phyloP scores from a whole-genome alignment of 2,797 vertebrate species.

The Pangasius krempfi region DNA sequence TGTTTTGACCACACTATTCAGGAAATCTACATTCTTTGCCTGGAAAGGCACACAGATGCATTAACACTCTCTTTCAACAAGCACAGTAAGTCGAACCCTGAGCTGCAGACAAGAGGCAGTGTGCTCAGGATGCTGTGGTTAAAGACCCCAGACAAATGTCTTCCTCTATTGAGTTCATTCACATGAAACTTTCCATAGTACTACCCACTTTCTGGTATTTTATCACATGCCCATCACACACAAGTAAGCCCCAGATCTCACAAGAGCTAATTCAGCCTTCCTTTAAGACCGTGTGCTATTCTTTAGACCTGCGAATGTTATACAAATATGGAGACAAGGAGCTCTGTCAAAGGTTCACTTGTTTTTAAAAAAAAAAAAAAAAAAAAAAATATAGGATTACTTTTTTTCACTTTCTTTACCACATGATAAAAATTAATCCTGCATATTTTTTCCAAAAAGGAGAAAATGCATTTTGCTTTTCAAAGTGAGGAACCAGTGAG shows the following conservation, averaged over 20 bases:
- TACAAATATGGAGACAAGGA: not conserved
- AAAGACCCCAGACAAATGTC: conserved; percentile 67
- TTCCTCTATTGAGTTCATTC: conserved; percentile 71
- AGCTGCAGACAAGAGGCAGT: conserved; percentile 57
- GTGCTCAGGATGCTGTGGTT: conserved; percentile 77
- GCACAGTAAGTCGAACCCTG: conserved; percentile 23
- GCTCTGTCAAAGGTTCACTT: not conserved
- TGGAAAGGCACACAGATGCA: conserved; percentile 39
- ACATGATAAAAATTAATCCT: too few relatives aligned
- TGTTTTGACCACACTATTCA: conserved; percentile 41
- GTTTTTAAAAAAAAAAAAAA: not conserved
- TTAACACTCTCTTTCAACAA: conserved; percentile 55
- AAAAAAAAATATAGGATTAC: too few relatives aligned
- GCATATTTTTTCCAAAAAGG: too few relatives aligned
- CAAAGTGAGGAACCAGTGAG: too few relatives aligned
- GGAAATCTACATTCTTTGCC: conserved; percentile 31
- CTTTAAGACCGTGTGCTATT: not conserved
- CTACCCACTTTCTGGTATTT: conserved; percentile 31
- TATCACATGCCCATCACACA: conserved; percentile 30
- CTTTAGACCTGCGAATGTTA: not conserved
- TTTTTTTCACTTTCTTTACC: too few relatives aligned
- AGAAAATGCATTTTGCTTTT: too few relatives aligned
- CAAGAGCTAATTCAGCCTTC: too few relatives aligned
- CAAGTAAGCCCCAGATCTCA: not conserved
- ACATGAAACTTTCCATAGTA: conserved; percentile 45